Percentiles rank a stretch among this genome's conserved stretches.
Conservation (phyloP, 2,888 invertebrate species). For the Amphipoea oculea region DNA sequence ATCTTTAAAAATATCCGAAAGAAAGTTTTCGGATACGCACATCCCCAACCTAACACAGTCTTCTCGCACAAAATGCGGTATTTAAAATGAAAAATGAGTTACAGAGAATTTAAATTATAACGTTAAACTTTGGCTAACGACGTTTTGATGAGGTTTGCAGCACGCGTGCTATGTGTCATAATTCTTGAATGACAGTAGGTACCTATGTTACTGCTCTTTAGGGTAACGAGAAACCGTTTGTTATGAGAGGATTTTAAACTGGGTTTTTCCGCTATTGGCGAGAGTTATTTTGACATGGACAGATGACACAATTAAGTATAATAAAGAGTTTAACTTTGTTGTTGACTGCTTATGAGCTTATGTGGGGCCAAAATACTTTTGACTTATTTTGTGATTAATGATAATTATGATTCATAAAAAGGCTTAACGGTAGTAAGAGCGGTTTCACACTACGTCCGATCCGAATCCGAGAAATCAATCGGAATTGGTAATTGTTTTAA, state of each 20-base stretch:
- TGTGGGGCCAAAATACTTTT: background rate
- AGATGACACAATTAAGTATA: background rate
- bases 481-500: too few relatives aligned
- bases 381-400: background rate
- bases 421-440: background rate
- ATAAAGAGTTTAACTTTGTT: slow-evolving; percentile 15
- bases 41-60: slow-evolving; percentile 47
- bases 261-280: slow-evolving; percentile 6
- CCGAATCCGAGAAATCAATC: too few relatives aligned
- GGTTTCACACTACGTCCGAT: too few relatives aligned
- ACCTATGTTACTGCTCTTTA: slow-evolving; percentile 11
- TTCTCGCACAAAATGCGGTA: slow-evolving; percentile 56
- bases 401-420: background rate
- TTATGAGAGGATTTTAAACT: background rate
- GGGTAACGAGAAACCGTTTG: slow-evolving; percentile 15
- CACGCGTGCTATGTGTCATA: slow-evolving; percentile 46
- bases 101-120: slow-evolving; percentile 65
- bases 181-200: slow-evolving; percentile 31
- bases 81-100: slow-evolving; percentile 67
- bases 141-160: slow-evolving; percentile 57
- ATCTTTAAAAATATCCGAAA: slow-evolving; percentile 28
- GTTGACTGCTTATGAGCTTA: background rate
- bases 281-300: background rate
- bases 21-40: slow-evolving; percentile 30
- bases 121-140: slow-evolving; percentile 63